Evolutionary conservation across 2,113 vertebrate genomes (phyloP), one percentile per base, ranked within the genome.

Genomic region (Brachionichthys hirsutus): DNA sequence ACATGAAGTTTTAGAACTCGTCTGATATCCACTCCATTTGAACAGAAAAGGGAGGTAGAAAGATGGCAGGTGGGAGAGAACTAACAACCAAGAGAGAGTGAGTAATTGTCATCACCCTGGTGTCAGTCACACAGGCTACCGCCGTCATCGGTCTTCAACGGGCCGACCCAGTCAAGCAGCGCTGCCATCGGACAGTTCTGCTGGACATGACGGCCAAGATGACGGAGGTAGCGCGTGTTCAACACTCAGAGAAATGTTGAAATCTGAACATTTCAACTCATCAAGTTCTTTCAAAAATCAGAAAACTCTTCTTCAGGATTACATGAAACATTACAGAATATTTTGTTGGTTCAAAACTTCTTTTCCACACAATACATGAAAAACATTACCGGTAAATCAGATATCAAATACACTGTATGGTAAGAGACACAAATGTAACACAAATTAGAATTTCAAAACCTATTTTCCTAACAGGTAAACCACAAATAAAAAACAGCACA

Each of bases 21-120:
- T 94, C 92, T 96, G 95, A 98, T 93, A 93, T 94, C 94, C 94
- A 91, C 94, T 98, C 97, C 97, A 98, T 95, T 97, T 97, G 96
- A 98, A 98, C 92, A 98, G 90, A 94, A 94, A 98, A 80, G 93
- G 95, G 91, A 98, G 94, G 94, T 96, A 98, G 94, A 98, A 98
- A 87, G 94, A 93, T 91, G 94, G 94, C 89, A 97, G 90, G 87
- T 95, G 92, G 94, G 95, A 92, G 93, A 93, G 91, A 96, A 97
- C 97, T 99, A 95, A 96, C 94, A 97, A 93, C 94, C 93, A 94
- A 94, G 69, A 97, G 85, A 94, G 84, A 95, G 91, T 93, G 88
- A 98, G 92, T 93, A 65, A 85, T 46, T 92, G 91, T 92, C 89
- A 93, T 91, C 87, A 83, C 85, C 85, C 81, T 83, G 88, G 88